These are phyloP conservation scores for Laodelphax striatellus DNA, from an alignment of 1,140 invertebrate genomes.

Conservation along the genomic window DNA sequence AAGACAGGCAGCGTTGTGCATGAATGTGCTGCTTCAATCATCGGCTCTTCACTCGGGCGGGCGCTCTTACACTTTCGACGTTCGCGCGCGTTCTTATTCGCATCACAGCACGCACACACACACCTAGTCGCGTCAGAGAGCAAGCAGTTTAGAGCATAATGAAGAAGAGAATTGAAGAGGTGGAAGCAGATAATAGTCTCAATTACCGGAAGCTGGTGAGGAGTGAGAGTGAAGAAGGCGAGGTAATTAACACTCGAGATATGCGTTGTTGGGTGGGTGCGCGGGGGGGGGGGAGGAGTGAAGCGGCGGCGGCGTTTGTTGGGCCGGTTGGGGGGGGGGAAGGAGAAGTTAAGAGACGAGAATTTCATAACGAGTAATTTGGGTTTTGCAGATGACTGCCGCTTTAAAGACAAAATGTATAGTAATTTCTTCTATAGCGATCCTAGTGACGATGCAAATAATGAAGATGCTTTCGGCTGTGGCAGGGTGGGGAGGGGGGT, in stretches of 20 bases:
- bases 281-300: neutral
- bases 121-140: neutral
- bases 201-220: constrained; percentile 2
- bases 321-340: too few relatives aligned
- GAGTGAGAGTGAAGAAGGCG: neutral
- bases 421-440: constrained; percentile 8
- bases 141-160: neutral
- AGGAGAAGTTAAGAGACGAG: neutral
- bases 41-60: too few relatives aligned
- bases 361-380: constrained; percentile 11
- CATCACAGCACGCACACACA: neutral
- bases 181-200: constrained; percentile 3
- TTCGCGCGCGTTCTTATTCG: neutral
- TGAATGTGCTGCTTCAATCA: too few relatives aligned
- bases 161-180: neutral
- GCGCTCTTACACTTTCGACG: too few relatives aligned
- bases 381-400: constrained; percentile 9
- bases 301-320: too few relatives aligned
- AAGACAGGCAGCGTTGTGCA: too few relatives aligned
- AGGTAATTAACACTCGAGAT: constrained; percentile 9
- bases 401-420: constrained; percentile 6
- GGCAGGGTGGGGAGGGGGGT: neutral
- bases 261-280: neutral
- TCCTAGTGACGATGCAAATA: neutral
- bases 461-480: constrained; percentile 7